A percentile compares a stretch with the other conserved stretches of the same genome.
phyloP scores from a whole-genome alignment of 1,140 invertebrate genomes.

The Paraescarpia echinospica region DNA sequence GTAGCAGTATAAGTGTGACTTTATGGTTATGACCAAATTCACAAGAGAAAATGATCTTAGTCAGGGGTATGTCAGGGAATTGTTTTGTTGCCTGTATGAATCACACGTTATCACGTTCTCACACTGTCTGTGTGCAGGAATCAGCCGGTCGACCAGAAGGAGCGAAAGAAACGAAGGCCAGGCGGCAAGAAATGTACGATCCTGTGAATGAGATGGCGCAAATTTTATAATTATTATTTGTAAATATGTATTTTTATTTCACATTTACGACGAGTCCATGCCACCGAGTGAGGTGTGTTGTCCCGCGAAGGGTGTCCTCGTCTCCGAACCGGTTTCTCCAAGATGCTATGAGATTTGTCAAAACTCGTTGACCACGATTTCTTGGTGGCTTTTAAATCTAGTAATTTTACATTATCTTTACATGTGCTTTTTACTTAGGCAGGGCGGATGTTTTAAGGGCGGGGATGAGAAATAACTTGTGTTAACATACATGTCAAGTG shows the following conservation, averaged over 20 bases:
- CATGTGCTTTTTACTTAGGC: background rate
- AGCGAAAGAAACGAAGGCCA: background rate
- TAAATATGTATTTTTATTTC: constrained; percentile 6
- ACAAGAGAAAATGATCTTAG: too few species aligned
- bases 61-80: too few species aligned
- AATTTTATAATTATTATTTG: constrained; percentile 2
- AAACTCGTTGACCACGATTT: background rate
- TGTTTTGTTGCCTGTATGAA: too few species aligned
- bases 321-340: background rate
- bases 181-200: background rate
- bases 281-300: background rate
- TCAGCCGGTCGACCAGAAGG: background rate
- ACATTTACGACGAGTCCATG: background rate
- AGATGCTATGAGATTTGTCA: background rate
- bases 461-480: background rate
- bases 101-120: background rate
- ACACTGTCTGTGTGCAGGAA: background rate
- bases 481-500: background rate
- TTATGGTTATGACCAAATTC: too few species aligned
- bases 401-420: constrained; percentile 2
- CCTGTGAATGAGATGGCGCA: background rate
- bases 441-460: background rate
- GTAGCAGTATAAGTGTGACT: too few species aligned
- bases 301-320: background rate
- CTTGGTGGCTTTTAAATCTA: background rate